Evolutionary conservation across 2,888 invertebrate species (phyloP), one percentile per base, ranked within the genome.

Genomic region (Aspidapion aeneum): DNA sequence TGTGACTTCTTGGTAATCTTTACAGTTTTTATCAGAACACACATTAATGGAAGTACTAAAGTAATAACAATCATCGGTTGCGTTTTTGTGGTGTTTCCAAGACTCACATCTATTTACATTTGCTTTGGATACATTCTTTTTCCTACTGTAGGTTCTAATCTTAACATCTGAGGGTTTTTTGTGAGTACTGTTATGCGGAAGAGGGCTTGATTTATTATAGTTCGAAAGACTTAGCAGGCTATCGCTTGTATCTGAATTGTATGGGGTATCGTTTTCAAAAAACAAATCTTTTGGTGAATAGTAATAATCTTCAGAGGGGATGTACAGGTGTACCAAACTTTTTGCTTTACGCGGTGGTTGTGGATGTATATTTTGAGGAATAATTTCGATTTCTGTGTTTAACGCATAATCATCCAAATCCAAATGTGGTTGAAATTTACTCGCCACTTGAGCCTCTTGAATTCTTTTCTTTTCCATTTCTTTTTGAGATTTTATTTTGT

Each of bases 341-440:
- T 88, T 85, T 0, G 90, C 84, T 76, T 90, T 88, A 68, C 91
- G 83, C 0, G 93, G 93, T 56, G 93, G 93, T 75, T 91, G 91
- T 0, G 93, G 93, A 60, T 91, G 84, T 62, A 93, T 84, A 77
- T 90, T 90, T 0, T 86, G 87, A 0, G 93, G 93, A 1, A 93
- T 83, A 56, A 92, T 92, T 70, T 90, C 89, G 52, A 85, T 82
- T 81, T 84, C 66, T 82, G 84, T 73, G 80, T 84, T 58, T 1
- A 85, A 82, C 19, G 83, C 79, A 1, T 84, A 84, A 70, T 84
- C 85, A 74, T 83, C 85, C 2, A 75, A 70, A n/a, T 72, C 73
- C 2, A 75, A 72, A 7, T 73, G 71, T 70, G 75, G 75, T 61
- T 76, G 74, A 2, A 78, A 71, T 64, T 78, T 77, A 51, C 73